These are phyloP conservation scores for Lasioglossum figueresi DNA, from an alignment of 2,888 invertebrate genomes.

Conservation along the genomic window DNA sequence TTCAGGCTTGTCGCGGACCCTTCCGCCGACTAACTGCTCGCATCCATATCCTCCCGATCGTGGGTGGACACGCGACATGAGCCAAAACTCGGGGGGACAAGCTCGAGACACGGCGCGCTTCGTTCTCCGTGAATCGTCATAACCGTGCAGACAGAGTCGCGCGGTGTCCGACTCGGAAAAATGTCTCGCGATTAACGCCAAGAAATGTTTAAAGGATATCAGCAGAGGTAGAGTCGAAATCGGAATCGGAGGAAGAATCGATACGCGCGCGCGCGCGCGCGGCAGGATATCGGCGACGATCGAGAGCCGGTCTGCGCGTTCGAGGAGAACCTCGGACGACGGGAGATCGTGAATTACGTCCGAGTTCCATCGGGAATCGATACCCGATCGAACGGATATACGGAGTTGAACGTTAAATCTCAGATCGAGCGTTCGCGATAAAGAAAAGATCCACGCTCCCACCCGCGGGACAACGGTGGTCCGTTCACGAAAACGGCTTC, in stretches of 20 bases:
- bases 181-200: constrained; percentile 25
- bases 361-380: constrained; percentile 60
- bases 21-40: constrained; percentile 77
- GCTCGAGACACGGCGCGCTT: constrained; percentile 71
- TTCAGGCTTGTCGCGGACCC: constrained; percentile 66
- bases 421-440: constrained; percentile 74
- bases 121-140: constrained; percentile 62
- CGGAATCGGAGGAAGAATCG: constrained; percentile 18
- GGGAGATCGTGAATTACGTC: constrained; percentile 70
- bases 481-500: constrained; percentile 75
- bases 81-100: constrained; percentile 75
- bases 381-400: constrained; percentile 64
- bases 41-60: constrained; percentile 79
- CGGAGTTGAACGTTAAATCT: constrained; percentile 65
- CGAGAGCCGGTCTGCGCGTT: constrained; percentile 17
- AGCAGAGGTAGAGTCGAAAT: neutral
- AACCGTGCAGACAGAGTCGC: constrained; percentile 40
- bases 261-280: neutral
- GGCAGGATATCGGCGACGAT: constrained; percentile 27
- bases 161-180: constrained; percentile 18
- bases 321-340: constrained; percentile 49
- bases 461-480: constrained; percentile 71
- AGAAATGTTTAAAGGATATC: neutral
- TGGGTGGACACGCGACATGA: constrained; percentile 82
- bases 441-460: constrained; percentile 67